A percentile compares a stretch with the other conserved stretches of the same genome.
These are phyloP conservation scores for Drosophila mettleri DNA, from an alignment of 2,888 invertebrate species.

Conservation along the genomic window DNA sequence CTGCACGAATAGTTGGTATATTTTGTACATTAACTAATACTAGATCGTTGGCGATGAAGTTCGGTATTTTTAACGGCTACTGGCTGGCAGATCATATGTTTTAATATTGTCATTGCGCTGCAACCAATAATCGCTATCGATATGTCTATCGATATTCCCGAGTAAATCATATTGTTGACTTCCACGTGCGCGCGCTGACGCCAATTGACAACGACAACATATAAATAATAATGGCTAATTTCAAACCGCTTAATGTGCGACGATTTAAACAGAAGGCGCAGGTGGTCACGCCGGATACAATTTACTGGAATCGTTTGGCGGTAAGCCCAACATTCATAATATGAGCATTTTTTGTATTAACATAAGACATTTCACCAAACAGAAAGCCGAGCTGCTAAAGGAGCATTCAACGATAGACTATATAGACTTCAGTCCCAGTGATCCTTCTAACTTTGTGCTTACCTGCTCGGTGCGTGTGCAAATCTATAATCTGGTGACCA, in stretches of 20 bases:
- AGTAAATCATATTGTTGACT: conserved; percentile 11
- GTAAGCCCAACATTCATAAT: conserved; percentile 85
- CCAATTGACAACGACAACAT: neutral
- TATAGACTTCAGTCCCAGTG: conserved; percentile 94
- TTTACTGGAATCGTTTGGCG: conserved; percentile 95
- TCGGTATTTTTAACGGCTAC: conserved; percentile 6
- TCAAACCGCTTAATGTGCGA: conserved; percentile 80
- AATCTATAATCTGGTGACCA: conserved; percentile 94
- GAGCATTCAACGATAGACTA: conserved; percentile 97
- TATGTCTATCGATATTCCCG: conserved; percentile 9
- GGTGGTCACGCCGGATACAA: conserved; percentile 90
- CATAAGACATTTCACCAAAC: conserved; percentile 24
- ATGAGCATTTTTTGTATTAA: neutral
- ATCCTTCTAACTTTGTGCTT: conserved; percentile 96
- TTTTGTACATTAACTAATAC: neutral
- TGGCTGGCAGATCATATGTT: neutral
- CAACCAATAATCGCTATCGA: conserved; percentile 6
- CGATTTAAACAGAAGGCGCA: conserved; percentile 83
- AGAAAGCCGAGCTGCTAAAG: conserved; percentile 94
- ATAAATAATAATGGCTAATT: conserved; percentile 59
- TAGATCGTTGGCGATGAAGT: no score
- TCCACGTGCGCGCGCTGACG: conserved; percentile 42
- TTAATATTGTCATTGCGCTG: neutral
- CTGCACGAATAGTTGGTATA: neutral
- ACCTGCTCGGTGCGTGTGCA: conserved; percentile 96